These are phyloP conservation scores for Telmatochromis sp. DNA, from an alignment of 2,113 vertebrate genomes.

Conservation along the genomic window DNA sequence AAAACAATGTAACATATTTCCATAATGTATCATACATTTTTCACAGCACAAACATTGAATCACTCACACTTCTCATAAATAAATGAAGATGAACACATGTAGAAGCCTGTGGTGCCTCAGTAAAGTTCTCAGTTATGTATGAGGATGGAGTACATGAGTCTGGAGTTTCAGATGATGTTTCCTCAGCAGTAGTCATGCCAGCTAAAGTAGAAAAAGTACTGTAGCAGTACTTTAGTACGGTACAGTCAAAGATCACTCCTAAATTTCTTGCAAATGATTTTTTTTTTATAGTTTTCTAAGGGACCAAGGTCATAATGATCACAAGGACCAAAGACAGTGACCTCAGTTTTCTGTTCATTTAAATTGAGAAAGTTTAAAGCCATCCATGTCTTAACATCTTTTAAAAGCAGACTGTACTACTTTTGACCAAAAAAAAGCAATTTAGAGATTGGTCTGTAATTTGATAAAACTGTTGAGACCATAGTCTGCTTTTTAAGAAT, in stretches of 20 bases:
- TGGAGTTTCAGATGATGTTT: rapidly evolving
- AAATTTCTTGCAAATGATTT: not conserved
- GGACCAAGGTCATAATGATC: not conserved
- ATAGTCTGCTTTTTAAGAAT: not conserved
- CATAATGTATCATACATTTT: too few relatives aligned
- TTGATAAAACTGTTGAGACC: not conserved
- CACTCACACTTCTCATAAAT: not conserved
- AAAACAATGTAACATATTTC: too few relatives aligned
- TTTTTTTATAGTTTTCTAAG: not conserved
- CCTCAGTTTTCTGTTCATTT: not conserved
- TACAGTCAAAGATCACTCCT: not conserved
- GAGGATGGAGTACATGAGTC: not conserved
- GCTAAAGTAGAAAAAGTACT: not conserved
- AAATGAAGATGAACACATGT: not conserved
- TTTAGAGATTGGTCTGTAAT: not conserved
- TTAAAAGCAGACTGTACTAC: not conserved
- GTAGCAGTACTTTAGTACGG: rapidly evolving
- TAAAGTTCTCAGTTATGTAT: not conserved
- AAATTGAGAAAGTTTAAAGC: not conserved
- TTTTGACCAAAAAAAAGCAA: not conserved
- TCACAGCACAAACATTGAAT: too few relatives aligned
- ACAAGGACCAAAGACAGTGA: rapidly evolving
- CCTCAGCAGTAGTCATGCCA: not conserved
- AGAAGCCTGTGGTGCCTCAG: not conserved
- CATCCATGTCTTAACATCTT: not conserved